Evolutionary conservation across 2,797 vertebrate species (phyloP).

Genomic region (Argyrosomus regius): DNA sequence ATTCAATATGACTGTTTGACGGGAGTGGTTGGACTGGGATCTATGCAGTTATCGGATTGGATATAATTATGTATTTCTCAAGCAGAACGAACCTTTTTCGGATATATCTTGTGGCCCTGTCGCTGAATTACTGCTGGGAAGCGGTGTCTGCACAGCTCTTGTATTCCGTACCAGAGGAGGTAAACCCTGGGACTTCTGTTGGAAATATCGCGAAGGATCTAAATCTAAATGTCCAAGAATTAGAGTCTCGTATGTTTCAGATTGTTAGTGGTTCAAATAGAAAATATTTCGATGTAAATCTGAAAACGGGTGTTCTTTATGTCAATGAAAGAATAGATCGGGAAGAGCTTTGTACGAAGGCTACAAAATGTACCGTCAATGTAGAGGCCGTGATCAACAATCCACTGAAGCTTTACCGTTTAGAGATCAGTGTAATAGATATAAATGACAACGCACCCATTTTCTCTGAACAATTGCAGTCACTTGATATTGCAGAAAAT

Average conservation of each 20-base stretch:
- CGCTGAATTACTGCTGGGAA: slow-evolving; percentile 22
- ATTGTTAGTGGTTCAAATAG: slow-evolving; percentile 67
- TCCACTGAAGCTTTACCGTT: slow-evolving; percentile 67
- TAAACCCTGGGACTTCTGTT: slow-evolving; percentile 68
- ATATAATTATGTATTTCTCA: slow-evolving; percentile 52
- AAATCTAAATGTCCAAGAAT: slow-evolving; percentile 60
- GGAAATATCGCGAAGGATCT: slow-evolving; percentile 81
- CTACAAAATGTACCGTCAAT: slow-evolving; percentile 60
- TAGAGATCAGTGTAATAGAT: slow-evolving; percentile 67
- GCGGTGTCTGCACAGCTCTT: slow-evolving; percentile 61
- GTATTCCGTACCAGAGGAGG: slow-evolving; percentile 79
- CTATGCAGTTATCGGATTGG: slow-evolving; percentile 32
- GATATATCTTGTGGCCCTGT: slow-evolving; percentile 18
- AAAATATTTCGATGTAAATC: slow-evolving; percentile 78
- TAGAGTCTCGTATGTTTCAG: slow-evolving; percentile 67
- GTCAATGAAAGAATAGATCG: slow-evolving; percentile 75
- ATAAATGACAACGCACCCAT: slow-evolving; percentile 73
- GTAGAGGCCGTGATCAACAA: slow-evolving; percentile 69
- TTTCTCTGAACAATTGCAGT: slow-evolving; percentile 45
- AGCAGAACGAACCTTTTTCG: slow-evolving; percentile 26
- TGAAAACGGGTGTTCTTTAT: slow-evolving; percentile 70
- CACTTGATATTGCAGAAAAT: slow-evolving; percentile 58
- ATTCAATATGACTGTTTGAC: background rate
- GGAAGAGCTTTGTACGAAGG: slow-evolving; percentile 71
- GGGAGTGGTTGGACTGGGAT: background rate